Percentiles rank a stretch among this genome's conserved stretches.
These are phyloP conservation scores for Pachyramphus minor DNA, from an alignment of 2,113 vertebrate genomes.

Conservation along the genomic window DNA sequence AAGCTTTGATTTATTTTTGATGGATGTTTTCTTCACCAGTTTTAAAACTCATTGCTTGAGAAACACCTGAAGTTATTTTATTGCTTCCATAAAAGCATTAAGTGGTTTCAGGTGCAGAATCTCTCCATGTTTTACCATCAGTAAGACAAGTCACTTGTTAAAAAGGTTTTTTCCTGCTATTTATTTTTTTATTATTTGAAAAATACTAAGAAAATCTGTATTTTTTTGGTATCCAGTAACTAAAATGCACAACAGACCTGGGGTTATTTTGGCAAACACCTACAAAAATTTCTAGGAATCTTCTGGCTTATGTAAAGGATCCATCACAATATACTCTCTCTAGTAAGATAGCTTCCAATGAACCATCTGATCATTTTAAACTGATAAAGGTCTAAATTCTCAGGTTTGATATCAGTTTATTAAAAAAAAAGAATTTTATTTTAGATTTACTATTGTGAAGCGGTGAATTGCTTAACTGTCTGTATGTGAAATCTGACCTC, in stretches of 20 bases:
- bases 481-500: not conserved
- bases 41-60: conserved; percentile 62
- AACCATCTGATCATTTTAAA: not conserved
- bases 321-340: not conserved
- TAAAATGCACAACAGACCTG: not conserved
- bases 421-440: not conserved
- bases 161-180: conserved; percentile 17
- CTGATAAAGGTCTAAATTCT: not conserved
- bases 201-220: conserved; percentile 33
- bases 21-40: conserved; percentile 58
- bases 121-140: conserved; percentile 24
- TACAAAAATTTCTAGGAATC: not conserved
- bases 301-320: not conserved
- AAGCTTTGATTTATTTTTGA: conserved; percentile 75
- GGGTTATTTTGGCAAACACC: not conserved
- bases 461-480: not conserved
- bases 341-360: not conserved
- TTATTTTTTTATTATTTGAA: too few species aligned
- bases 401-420: not conserved
- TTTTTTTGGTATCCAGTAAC: not conserved
- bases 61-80: conserved; percentile 68
- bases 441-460: not conserved
- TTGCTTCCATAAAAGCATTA: conserved; percentile 68
- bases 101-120: conserved; percentile 62
- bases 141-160: conserved; percentile 51